Conservation (phyloP, 1,140 invertebrate species). For the Mya arenaria region DNA sequence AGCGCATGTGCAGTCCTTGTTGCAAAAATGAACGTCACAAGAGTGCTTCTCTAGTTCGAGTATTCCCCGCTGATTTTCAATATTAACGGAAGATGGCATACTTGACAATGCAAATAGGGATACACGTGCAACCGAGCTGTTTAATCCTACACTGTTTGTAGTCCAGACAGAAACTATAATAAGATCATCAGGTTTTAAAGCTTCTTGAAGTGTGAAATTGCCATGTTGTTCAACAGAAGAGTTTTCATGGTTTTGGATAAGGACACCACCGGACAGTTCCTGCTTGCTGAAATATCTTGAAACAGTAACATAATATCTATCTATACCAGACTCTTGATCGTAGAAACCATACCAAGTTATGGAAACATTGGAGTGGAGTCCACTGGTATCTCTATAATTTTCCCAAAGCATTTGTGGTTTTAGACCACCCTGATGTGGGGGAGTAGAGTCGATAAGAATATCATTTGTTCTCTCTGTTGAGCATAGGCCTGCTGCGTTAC, state of each 20-base stretch:
- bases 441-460: constrained; percentile 61
- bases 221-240: neutral
- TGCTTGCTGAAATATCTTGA: constrained; percentile 49
- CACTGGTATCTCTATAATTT: too few species aligned
- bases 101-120: neutral
- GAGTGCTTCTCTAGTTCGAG: constrained; percentile 20
- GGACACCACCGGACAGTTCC: constrained; percentile 52
- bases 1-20: constrained; percentile 26
- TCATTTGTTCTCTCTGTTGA: constrained; percentile 4
- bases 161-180: constrained; percentile 18
- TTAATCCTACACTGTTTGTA: constrained; percentile 12
- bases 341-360: constrained; percentile 57
- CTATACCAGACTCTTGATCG: constrained; percentile 62
- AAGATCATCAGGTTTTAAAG: neutral
- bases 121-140: neutral
- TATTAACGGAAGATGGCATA: neutral
- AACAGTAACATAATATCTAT: constrained; percentile 43
- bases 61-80: neutral
- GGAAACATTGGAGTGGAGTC: neutral
- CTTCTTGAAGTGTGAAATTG: neutral
- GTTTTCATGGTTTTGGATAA: neutral
- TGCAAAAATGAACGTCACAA: constrained; percentile 19
- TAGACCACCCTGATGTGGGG: constrained; percentile 63
- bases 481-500: constrained; percentile 67
- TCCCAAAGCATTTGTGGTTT: constrained; percentile 48